phyloP scores from a whole-genome alignment of 1,140 invertebrate species.

The Ylistrum balloti region DNA sequence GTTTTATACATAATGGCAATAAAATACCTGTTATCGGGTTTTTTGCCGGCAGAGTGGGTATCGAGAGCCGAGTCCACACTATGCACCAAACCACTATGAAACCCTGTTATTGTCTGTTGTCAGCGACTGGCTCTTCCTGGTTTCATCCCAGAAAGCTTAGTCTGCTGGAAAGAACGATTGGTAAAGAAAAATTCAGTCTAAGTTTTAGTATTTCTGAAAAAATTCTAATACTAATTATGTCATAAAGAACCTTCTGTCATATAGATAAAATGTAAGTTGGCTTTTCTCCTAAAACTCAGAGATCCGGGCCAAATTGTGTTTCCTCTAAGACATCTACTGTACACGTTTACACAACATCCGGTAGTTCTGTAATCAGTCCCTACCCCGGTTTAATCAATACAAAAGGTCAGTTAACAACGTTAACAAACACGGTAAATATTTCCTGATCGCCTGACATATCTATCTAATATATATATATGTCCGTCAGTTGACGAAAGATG shows the following conservation, averaged over 20 bases:
- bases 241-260: no score
- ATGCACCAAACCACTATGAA: slow-evolving; percentile 25
- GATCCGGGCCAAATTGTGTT: no score
- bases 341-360: no score
- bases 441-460: neutral
- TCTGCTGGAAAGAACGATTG: no score
- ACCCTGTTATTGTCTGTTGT: slow-evolving; percentile 12
- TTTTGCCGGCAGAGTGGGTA: neutral
- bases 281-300: no score
- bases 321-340: no score
- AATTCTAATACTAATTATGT: no score
- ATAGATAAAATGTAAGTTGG: no score
- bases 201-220: no score
- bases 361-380: neutral
- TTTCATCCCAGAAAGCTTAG: neutral
- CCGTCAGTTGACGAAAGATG: neutral
- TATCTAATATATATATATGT: neutral
- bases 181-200: no score
- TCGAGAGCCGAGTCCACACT: neutral
- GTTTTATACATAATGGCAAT: neutral
- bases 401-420: neutral
- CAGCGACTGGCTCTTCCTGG: neutral
- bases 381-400: neutral
- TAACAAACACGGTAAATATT: neutral
- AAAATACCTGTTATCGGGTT: neutral